phyloP scores from a whole-genome alignment of 2,113 vertebrate genomes.

The Rhea pennata region DNA sequence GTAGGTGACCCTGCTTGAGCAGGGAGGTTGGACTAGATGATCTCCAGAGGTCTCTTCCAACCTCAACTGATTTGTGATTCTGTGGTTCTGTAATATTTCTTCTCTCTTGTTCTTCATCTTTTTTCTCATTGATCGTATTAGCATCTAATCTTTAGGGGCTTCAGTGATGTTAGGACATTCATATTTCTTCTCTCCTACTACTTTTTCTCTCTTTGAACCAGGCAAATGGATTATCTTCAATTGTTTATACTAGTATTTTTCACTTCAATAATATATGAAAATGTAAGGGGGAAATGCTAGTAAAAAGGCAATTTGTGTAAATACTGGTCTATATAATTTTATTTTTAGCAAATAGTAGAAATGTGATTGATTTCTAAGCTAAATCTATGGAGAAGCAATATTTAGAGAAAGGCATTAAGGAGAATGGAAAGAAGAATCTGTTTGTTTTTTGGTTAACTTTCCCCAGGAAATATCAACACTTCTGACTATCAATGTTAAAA shows the following conservation, averaged over 20 bases:
- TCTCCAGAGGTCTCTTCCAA: no score
- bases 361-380: neutral
- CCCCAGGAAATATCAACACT: neutral
- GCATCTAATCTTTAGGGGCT: neutral
- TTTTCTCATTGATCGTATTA: neutral
- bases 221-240: accelerated
- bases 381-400: neutral
- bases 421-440: neutral
- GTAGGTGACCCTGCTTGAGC: no score
- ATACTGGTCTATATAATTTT: neutral
- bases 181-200: neutral
- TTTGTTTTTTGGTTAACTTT: neutral
- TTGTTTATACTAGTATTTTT: neutral
- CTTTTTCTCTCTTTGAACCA: neutral
- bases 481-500: neutral
- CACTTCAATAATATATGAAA: neutral
- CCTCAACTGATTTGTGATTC: no score
- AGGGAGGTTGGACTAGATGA: no score
- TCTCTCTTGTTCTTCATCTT: neutral
- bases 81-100: neutral
- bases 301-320: neutral
- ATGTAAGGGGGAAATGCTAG: neutral
- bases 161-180: neutral
- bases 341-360: neutral
- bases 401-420: neutral